Conservation (phyloP, 2,113 vertebrate genomes). For the Perca fluviatilis region DNA sequence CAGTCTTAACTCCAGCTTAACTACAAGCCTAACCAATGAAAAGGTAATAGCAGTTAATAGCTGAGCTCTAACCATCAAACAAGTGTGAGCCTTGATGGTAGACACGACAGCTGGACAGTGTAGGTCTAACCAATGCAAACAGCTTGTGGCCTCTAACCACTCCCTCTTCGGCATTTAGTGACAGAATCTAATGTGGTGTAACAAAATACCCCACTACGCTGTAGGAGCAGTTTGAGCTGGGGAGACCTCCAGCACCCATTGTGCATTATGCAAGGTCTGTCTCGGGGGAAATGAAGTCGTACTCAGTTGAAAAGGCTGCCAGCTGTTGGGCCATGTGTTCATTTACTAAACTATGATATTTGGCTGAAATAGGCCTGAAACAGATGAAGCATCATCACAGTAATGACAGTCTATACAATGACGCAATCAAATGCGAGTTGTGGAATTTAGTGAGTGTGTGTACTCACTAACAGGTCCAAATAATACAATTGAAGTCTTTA, state of each 20-base stretch:
- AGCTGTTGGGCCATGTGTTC: constrained; percentile 81
- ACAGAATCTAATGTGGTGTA: constrained; percentile 76
- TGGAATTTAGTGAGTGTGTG: constrained; percentile 15
- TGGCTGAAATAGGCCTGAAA: constrained; percentile 52
- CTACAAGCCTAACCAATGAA: not conserved
- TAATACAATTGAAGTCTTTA: not conserved
- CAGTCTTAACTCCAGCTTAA: constrained; percentile 4
- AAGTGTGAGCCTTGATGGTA: constrained; percentile 26
- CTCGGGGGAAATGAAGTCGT: constrained; percentile 69
- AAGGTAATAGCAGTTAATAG: constrained; percentile 21
- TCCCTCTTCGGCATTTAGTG: constrained; percentile 66
- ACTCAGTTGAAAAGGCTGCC: constrained; percentile 74
- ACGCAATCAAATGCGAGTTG: constrained; percentile 25
- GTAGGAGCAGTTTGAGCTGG: constrained; percentile 39
- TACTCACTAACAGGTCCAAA: not conserved
- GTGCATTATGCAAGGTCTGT: constrained; percentile 72
- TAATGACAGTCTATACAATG: constrained; percentile 1
- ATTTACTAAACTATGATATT: constrained; percentile 56
- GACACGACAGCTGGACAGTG: constrained; percentile 72
- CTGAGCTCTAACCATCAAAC: constrained; percentile 30
- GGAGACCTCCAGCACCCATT: constrained; percentile 64
- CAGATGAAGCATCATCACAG: constrained; percentile 28
- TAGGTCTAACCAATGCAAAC: constrained; percentile 51
- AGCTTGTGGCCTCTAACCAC: constrained; percentile 51
- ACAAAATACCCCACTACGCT: constrained; percentile 54